Evolutionary conservation across 2,113 vertebrate genomes (phyloP).

Genomic region (Herpailurus yagouaroundi): DNA sequence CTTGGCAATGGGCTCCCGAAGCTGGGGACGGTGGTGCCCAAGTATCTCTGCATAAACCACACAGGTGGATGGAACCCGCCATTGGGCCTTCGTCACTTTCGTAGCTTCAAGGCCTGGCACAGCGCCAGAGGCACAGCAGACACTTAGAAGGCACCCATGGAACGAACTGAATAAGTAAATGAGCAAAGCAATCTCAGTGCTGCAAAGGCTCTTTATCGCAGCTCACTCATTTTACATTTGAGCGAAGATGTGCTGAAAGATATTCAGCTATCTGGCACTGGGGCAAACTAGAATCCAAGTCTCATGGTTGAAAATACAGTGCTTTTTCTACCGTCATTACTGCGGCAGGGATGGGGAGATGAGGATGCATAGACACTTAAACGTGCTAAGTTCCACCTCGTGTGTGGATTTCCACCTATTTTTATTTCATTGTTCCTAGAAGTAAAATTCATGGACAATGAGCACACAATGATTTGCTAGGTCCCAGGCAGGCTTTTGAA

Average conservation of each 20-base stretch:
- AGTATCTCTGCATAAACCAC: not conserved
- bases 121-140: not conserved
- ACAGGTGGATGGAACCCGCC: fast-evolving
- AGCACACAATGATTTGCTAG: not conserved
- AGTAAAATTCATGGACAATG: not conserved
- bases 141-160: fast-evolving
- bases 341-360: too few relatives aligned
- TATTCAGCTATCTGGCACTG: fast-evolving
- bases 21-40: not conserved
- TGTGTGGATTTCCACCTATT: not conserved
- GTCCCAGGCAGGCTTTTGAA: not conserved
- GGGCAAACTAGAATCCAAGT: not conserved
- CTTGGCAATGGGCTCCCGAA: not conserved
- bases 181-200: fast-evolving
- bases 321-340: not conserved
- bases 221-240: not conserved
- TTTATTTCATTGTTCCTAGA: not conserved
- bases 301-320: not conserved
- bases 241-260: not conserved
- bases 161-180: not conserved
- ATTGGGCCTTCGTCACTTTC: fast-evolving
- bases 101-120: not conserved
- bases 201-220: not conserved
- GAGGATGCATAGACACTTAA: not conserved
- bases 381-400: not conserved